A percentile compares a stretch with the other conserved stretches of the same genome.
Evolutionary conservation across 2,113 vertebrate genomes (phyloP).

Genomic region (Pterocles gutturalis): DNA sequence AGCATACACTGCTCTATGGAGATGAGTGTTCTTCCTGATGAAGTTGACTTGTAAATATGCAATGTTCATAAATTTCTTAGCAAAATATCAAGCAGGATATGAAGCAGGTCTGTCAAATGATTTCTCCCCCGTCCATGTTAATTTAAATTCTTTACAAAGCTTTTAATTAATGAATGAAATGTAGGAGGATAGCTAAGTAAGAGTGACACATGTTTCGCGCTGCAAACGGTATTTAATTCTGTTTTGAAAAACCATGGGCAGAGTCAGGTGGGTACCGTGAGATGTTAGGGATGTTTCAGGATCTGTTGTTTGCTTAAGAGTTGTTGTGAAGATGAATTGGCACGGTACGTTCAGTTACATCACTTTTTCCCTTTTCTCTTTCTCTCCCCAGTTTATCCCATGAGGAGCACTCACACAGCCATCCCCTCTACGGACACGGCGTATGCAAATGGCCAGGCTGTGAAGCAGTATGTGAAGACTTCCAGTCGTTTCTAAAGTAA

Average conservation of each 20-base stretch:
- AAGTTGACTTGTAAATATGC: slow-evolving; percentile 36
- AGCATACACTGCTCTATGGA: not conserved
- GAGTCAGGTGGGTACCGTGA: not conserved
- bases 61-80: slow-evolving; percentile 60
- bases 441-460: slow-evolving; percentile 99
- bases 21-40: slow-evolving; percentile 21
- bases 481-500: slow-evolving; percentile 98
- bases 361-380: not conserved
- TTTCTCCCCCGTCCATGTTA: slow-evolving; percentile 44
- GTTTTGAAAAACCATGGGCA: slow-evolving; percentile 12
- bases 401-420: slow-evolving; percentile 90
- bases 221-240: slow-evolving; percentile 47
- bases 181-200: slow-evolving; percentile 54
- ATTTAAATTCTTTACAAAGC: slow-evolving; percentile 67
- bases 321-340: not conserved
- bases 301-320: not conserved
- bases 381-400: slow-evolving; percentile 82
- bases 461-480: slow-evolving; percentile 96
- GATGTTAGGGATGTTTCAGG: not conserved
- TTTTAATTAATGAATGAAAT: slow-evolving; percentile 71
- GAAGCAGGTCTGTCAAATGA: slow-evolving; percentile 53
- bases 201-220: slow-evolving; percentile 8
- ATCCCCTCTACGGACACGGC: slow-evolving; percentile 95
- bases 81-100: slow-evolving; percentile 55
- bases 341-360: not conserved